Base-by-base conservation (phyloP, 2,888 invertebrate genomes). In the Oscheius sp. region DNA sequence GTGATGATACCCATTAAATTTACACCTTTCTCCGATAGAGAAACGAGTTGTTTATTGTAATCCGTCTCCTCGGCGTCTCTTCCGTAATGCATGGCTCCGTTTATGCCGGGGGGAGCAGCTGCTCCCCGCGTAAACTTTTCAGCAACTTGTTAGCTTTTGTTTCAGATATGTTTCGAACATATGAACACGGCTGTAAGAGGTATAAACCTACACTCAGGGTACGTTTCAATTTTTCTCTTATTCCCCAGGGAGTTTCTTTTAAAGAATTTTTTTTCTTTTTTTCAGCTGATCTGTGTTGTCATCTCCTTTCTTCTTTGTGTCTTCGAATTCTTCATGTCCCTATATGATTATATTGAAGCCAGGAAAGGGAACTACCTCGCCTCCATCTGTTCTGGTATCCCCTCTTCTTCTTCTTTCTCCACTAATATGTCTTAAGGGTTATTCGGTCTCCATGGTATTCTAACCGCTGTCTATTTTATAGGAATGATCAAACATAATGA, bases 131-230 rank as follows among this genome's bases (percentile, higher is more conserved):
- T 57, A 30, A 32, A 12, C 57, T 32, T 12, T 33, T n/a, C n/a
- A n/a, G n/a, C n/a, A 57, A 56, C 14, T 36, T 57, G 12, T 14
- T 30, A 45, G n/a, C 17, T 49, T 49, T 9, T 22, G 49, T 14
- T n/a, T 28, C n/a, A 17, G 14, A 61, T 14, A 74, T 74, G 74
- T 68, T 70, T 66, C 71, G 71, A 22, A 22, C 62, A 14, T 67
- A 74, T 64, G 69, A 71, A 36, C 63, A 67, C 20, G 68, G 70
- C 45, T 72, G 70, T 62, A 65, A 68, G 33, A 68, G 62, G 41
- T 74, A 68, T 65, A 67, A 65, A 36, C 74, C 72, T n/a, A 74
- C 74, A 33, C 72, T 74, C 54, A 66, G 74, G 65, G 74, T 74
- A 41, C 68, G 74, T 66, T n/a, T n/a, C 36, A 2, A 12, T 41